Conservation (phyloP, 2,113 vertebrate species). For the Mormyrus lacerda region DNA sequence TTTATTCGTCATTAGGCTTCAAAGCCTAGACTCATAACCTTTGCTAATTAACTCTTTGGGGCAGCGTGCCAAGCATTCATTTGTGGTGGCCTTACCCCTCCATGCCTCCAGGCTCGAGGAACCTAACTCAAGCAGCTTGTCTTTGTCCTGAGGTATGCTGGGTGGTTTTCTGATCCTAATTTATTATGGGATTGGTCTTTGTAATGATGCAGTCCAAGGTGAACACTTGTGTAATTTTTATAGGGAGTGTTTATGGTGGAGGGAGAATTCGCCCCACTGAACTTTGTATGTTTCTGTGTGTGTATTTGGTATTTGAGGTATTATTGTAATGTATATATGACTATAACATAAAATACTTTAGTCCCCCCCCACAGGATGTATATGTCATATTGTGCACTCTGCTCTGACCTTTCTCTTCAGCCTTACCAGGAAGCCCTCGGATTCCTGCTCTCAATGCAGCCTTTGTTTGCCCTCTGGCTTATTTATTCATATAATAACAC, state of each 20-base stretch:
- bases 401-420: not conserved
- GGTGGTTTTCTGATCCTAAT: not conserved
- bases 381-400: not conserved
- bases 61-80: not conserved
- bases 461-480: not conserved
- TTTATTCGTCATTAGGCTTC: not conserved
- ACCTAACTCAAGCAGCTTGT: not conserved
- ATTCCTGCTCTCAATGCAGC: not conserved
- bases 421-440: not conserved
- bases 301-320: not conserved
- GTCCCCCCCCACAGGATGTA: not conserved
- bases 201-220: not conserved
- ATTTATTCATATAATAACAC: not conserved
- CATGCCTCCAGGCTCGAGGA: not conserved
- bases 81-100: not conserved
- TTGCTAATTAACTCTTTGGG: not conserved
- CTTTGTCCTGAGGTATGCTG: not conserved
- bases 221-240: not conserved
- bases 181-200: not conserved
- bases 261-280: not conserved
- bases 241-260: not conserved
- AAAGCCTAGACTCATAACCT: not conserved
- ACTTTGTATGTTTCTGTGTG: not conserved
- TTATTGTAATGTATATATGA: not conserved
- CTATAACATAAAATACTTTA: not conserved